Evolutionary conservation across 2,113 vertebrate genomes (phyloP), one percentile per base, ranked within the genome.

Genomic region (Tor tambroides): DNA sequence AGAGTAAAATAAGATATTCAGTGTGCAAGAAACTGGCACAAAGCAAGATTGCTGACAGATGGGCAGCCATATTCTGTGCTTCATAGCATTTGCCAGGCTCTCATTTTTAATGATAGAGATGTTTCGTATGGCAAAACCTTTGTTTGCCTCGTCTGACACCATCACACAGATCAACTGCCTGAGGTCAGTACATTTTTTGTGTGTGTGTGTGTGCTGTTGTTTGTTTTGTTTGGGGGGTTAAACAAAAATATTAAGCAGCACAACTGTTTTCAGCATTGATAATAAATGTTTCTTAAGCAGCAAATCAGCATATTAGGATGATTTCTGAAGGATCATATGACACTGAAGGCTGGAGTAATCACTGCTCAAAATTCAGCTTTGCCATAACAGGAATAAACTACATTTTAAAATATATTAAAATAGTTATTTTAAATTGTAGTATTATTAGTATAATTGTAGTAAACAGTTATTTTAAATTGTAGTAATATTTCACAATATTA

Each of bases 31-130:
- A 87, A 84, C 83, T 84, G 46, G 61, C 49, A 67, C 72, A 69
- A 32, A 51, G 63, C 49, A 86, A 79, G 76, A 86, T 76, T 49
- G 63, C 80, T 49, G 80, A 85, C 88, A 89, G 88, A 89, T 89
- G 88, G 88, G 69, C 65, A 46, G 82, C 46, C 71, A 35, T 43
- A 28, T 51, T 82, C 35, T 71, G 30, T 77, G 79, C 80, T 84
- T 54, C 83, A 54, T 56, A 69, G 11, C 76, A 80, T 51, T 87
- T 85, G 82, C 69, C 82, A 81, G 49, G 77, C 35, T 46, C 56
- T 54, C 35, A n/a, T 76, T 74, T 72, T 46, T 15, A 43, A 86
- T 41, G n/a, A 41, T 56, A 86, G 43, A 32, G 46, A 56, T 69
- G 78, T 80, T 59, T 32, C 15, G 30, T 15, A 35, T 35, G 78